Conservation (phyloP, 2,888 invertebrate genomes). For the Portevinia maculata region DNA sequence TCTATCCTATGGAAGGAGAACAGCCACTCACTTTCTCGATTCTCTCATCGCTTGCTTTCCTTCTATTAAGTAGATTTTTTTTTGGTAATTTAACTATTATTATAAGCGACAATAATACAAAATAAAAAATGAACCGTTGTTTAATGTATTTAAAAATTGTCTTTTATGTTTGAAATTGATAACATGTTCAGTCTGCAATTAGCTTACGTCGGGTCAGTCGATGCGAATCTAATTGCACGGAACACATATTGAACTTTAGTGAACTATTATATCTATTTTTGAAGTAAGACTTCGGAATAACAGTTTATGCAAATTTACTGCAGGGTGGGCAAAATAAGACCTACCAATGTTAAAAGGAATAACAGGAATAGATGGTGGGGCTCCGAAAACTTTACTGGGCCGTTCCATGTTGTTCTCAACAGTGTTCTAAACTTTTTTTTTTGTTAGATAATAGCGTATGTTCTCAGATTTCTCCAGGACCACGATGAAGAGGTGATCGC, state of each 20-base stretch:
- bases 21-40: constrained; percentile 11
- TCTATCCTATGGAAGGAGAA: constrained; percentile 1
- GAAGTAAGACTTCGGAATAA: constrained; percentile 8
- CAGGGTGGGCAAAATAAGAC: background rate
- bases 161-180: constrained; percentile 14
- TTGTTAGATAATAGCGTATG: too few relatives aligned
- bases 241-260: constrained; percentile 9
- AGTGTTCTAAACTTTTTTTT: too few relatives aligned
- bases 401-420: too few relatives aligned
- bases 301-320: constrained; percentile 14
- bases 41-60: constrained; percentile 18
- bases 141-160: constrained; percentile 50
- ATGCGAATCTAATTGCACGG: background rate
- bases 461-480: too few relatives aligned
- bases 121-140: constrained; percentile 54
- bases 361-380: too few relatives aligned
- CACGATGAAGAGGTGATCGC: too few relatives aligned
- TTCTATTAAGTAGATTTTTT: constrained; percentile 51
- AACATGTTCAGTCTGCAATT: background rate
- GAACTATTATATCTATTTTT: too few relatives aligned
- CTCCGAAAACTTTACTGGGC: too few relatives aligned
- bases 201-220: background rate
- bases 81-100: constrained; percentile 72
- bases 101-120: constrained; percentile 59
- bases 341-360: background rate